Percentiles rank a stretch among this genome's conserved stretches.
These are phyloP conservation scores for Cyrtorhinus lividipennis DNA, from an alignment of 1,140 invertebrate genomes.

Conservation along the genomic window DNA sequence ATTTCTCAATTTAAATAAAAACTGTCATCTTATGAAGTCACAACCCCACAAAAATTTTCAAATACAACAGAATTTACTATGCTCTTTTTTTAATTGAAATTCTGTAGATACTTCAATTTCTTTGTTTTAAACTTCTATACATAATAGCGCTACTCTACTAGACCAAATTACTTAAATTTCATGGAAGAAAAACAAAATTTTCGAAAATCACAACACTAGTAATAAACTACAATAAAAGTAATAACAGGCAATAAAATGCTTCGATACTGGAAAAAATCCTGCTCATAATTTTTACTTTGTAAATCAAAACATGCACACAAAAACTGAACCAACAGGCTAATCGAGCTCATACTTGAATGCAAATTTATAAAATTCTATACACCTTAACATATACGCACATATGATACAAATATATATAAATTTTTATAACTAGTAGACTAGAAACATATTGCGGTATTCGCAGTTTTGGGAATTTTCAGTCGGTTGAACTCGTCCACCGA, in stretches of 20 bases:
- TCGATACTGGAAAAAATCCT: constrained; percentile 2
- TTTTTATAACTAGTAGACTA: constrained; percentile 1
- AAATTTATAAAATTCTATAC: background rate
- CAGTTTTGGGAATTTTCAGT: no score
- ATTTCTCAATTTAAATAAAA: background rate
- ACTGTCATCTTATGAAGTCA: background rate
- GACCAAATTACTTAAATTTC: no score
- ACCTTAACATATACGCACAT: background rate
- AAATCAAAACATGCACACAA: background rate
- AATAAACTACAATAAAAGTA: constrained; percentile 5
- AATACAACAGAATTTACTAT: no score
- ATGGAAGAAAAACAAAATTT: constrained; percentile 1
- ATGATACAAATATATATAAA: constrained; percentile 5
- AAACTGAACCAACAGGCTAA: background rate
- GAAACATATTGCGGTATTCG: no score
- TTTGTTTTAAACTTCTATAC: no score
- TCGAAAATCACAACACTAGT: background rate
- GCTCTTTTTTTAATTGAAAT: no score
- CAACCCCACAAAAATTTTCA: no score
- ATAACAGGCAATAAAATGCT: constrained; percentile 7
- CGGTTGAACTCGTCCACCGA: no score
- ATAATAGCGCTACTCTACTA: no score
- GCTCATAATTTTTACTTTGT: background rate
- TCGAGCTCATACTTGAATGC: background rate
- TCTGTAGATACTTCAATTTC: no score